Conservation (phyloP, 2,113 vertebrate genomes). For the Micronisus gabar region DNA sequence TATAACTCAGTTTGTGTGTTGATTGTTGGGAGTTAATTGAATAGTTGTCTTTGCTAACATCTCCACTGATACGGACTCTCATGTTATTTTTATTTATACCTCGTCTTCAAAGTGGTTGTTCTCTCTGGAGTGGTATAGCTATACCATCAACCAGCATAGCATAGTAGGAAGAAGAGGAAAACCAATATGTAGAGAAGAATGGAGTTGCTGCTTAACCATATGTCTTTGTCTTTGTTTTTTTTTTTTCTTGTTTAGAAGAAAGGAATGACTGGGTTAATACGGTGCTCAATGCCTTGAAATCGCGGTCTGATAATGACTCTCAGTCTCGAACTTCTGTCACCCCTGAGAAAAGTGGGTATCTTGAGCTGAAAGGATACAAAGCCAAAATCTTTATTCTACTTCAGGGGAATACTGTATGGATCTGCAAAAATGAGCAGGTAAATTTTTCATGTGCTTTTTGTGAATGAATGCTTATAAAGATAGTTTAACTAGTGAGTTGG, state of each 20-base stretch:
- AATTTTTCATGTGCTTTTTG: conserved; percentile 24
- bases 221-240: neutral
- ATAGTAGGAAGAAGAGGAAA: neutral
- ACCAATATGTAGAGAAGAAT: neutral
- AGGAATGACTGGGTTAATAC: conserved; percentile 90
- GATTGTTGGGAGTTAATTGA: neutral
- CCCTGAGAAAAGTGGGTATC: conserved; percentile 85
- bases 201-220: neutral
- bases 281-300: conserved; percentile 79
- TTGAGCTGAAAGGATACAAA: conserved; percentile 94
- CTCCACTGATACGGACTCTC: neutral
- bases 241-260: conserved; percentile 77
- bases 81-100: neutral
- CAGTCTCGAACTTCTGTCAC: conserved; percentile 62
- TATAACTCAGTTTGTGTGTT: neutral
- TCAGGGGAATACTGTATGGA: conserved; percentile 87
- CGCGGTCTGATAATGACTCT: conserved; percentile 60
- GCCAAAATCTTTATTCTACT: conserved; percentile 89
- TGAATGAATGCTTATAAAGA: conserved; percentile 33
- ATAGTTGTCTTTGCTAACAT: neutral
- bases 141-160: neutral
- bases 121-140: neutral
- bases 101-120: neutral
- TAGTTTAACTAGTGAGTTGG: conserved; percentile 24
- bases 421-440: conserved; percentile 98